Percentiles rank a stretch among this genome's conserved stretches.
Evolutionary conservation across 2,888 invertebrate species (phyloP).

Genomic region (Drosophila hamatofila): DNA sequence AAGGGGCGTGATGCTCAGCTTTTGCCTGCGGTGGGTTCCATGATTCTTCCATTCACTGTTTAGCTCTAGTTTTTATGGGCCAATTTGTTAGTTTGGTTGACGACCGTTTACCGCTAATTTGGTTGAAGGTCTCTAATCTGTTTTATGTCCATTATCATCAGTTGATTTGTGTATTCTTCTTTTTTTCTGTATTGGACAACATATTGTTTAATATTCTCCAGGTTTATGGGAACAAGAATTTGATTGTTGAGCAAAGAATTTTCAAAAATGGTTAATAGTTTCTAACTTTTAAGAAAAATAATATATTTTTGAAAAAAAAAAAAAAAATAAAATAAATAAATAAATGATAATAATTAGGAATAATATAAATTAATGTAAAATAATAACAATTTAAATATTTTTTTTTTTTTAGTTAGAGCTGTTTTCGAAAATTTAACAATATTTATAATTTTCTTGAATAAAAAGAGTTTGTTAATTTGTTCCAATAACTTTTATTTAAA

Average conservation of each 20-base stretch:
- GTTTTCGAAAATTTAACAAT: too few relatives aligned
- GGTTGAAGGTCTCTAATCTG: slow-evolving; percentile 16
- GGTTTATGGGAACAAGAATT: too few relatives aligned
- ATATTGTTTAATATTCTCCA: background rate
- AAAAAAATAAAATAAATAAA: too few relatives aligned
- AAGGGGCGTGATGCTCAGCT: slow-evolving; percentile 65
- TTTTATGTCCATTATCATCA: slow-evolving; percentile 34
- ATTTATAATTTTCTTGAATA: too few relatives aligned
- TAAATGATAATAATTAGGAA: too few relatives aligned
- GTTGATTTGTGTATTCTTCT: slow-evolving; percentile 14
- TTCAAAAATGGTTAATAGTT: background rate
- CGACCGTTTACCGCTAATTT: slow-evolving; percentile 37
- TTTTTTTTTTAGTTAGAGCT: too few relatives aligned
- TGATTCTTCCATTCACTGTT: slow-evolving; percentile 38
- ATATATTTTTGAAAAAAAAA: background rate
- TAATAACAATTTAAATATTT: too few relatives aligned
- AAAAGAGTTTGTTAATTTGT: too few relatives aligned
- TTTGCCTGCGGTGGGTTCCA: slow-evolving; percentile 48
- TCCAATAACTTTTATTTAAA: too few relatives aligned
- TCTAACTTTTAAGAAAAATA: background rate
- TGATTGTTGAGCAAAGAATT: background rate
- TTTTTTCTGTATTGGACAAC: background rate
- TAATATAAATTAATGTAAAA: too few relatives aligned
- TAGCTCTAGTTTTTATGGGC: slow-evolving; percentile 47
- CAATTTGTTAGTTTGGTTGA: slow-evolving; percentile 57